Percentiles rank a stretch among this genome's conserved stretches.
Evolutionary conservation across 2,888 invertebrate species (phyloP).

Genomic region (Nemotelus nigrinus): DNA sequence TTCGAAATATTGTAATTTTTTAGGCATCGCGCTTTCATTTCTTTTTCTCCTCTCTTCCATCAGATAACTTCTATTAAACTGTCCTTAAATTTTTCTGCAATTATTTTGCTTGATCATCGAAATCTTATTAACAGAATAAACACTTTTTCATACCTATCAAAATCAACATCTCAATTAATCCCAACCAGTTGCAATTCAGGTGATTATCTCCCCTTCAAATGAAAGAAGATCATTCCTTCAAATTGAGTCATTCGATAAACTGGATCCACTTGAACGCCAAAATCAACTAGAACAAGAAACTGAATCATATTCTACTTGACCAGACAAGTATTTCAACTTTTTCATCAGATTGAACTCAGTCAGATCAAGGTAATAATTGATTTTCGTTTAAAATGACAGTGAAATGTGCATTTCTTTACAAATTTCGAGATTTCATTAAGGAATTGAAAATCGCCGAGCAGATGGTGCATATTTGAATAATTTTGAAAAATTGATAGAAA

Average conservation of each 20-base stretch:
- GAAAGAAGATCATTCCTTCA: not conserved
- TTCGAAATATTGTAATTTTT: too few relatives aligned
- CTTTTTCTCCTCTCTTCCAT: too few relatives aligned
- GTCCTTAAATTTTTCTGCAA: too few relatives aligned
- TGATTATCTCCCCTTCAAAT: not conserved
- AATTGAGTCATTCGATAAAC: slow-evolving; percentile 1
- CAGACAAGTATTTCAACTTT: slow-evolving; percentile 3
- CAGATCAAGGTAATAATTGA: slow-evolving; percentile 39
- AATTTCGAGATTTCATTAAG: not conserved
- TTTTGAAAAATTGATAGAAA: not conserved
- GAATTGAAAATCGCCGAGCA: not conserved
- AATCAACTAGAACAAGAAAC: not conserved
- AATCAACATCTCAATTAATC: too few relatives aligned
- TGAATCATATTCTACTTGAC: too few relatives aligned
- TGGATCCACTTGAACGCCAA: not conserved
- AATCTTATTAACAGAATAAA: too few relatives aligned
- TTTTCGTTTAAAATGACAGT: slow-evolving; percentile 15
- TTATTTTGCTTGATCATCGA: too few relatives aligned
- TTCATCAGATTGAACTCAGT: not conserved
- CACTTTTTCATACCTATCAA: too few relatives aligned
- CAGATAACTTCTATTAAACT: too few relatives aligned
- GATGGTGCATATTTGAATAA: slow-evolving; percentile 2
- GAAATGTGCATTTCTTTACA: slow-evolving; percentile 36
- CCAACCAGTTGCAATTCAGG: too few relatives aligned
- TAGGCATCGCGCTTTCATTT: too few relatives aligned